Evolutionary conservation across 2,797 vertebrate genomes (phyloP).

Genomic region (Loriculus beryllinus): DNA sequence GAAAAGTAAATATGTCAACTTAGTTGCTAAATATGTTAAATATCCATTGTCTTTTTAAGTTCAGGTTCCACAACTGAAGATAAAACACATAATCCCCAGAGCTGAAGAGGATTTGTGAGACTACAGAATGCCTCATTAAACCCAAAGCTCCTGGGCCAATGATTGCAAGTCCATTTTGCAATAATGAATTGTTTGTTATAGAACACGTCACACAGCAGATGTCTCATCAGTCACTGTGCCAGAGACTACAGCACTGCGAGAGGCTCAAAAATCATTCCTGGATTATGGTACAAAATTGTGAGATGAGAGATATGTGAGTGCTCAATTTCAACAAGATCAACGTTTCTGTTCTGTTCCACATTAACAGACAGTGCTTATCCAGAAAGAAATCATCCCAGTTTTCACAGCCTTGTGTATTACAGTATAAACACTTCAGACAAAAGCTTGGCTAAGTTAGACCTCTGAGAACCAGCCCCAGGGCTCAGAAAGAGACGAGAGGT

Average conservation of each 20-base stretch:
- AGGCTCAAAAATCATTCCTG: background rate
- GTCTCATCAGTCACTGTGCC: constrained; percentile 39
- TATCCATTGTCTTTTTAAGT: constrained; percentile 46
- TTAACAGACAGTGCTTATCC: background rate
- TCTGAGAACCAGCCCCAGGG: background rate
- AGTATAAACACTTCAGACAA: background rate
- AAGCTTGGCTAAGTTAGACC: background rate
- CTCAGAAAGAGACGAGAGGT: background rate
- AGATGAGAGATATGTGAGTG: background rate
- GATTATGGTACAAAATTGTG: background rate
- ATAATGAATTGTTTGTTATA: constrained; percentile 71
- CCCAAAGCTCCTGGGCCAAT: constrained; percentile 51
- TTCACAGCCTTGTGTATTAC: background rate
- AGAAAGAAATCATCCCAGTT: background rate
- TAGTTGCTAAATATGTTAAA: constrained; percentile 28
- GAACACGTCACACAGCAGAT: constrained; percentile 55
- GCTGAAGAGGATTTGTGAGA: background rate
- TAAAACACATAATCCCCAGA: constrained; percentile 33
- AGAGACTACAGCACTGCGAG: background rate
- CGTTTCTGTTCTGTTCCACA: background rate
- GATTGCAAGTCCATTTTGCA: constrained; percentile 62
- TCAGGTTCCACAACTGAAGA: constrained; percentile 37
- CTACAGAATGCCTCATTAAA: constrained; percentile 60
- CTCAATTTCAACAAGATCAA: background rate
- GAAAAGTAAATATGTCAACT: constrained; percentile 54